These are phyloP conservation scores for Vombatus ursinus DNA, from an alignment of 2,113 vertebrate genomes.

Conservation along the genomic window DNA sequence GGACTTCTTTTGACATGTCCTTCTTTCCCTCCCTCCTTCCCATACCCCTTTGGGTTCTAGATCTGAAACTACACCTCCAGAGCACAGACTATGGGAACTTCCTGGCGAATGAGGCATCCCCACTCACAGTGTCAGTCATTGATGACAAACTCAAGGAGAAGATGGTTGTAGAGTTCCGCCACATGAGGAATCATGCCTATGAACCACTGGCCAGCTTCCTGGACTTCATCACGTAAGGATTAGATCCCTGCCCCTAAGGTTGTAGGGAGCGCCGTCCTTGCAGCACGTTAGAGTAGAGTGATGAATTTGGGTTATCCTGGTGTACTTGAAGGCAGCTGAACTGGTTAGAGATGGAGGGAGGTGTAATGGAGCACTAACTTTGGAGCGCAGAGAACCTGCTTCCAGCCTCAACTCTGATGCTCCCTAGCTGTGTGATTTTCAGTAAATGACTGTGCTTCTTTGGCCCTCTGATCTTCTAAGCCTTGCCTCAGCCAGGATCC, in stretches of 20 bases:
- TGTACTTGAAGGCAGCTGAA: neutral
- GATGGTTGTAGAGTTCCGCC: slow-evolving; percentile 99
- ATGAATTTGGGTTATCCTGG: neutral
- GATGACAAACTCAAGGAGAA: slow-evolving; percentile 99
- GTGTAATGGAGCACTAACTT: neutral
- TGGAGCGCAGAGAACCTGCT: neutral
- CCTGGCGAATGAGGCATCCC: slow-evolving; percentile 96
- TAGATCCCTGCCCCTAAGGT: neutral
- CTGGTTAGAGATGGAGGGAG: neutral
- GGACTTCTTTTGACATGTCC: rapidly evolving
- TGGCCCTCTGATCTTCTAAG: neutral
- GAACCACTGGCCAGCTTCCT: slow-evolving; percentile 97
- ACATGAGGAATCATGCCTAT: slow-evolving; percentile 99
- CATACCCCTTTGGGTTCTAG: slow-evolving; percentile 78
- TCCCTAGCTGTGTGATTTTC: neutral
- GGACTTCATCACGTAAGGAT: slow-evolving; percentile 97
- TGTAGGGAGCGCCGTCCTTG: neutral
- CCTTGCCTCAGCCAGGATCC: neutral
- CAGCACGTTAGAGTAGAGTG: neutral
- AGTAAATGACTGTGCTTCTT: slow-evolving; percentile 5
- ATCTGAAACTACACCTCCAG: slow-evolving; percentile 97
- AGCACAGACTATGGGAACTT: slow-evolving; percentile 99
- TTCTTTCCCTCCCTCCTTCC: neutral
- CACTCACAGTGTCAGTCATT: slow-evolving; percentile 95
- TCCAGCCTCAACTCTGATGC: slow-evolving; percentile 1